A percentile compares a stretch with the other conserved stretches of the same genome.
Evolutionary conservation across 2,113 vertebrate species (phyloP).

Genomic region (Gracilinanus agilis): DNA sequence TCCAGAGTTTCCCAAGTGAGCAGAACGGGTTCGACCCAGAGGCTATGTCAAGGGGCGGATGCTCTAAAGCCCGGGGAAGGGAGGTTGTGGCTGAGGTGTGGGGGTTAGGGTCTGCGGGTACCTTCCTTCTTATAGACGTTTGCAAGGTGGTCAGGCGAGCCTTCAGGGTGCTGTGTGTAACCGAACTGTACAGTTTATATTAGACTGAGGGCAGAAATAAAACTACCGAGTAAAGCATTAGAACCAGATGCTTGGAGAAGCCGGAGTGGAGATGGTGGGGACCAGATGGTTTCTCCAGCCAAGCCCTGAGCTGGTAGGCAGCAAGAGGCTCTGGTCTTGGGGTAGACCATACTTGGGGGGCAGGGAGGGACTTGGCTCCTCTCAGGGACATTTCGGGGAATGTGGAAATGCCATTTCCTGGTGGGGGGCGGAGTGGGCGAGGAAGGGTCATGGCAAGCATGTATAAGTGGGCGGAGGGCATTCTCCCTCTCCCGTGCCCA

Average conservation of each 20-base stretch:
- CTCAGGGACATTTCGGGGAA: not conserved
- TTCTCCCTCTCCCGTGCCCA: not conserved
- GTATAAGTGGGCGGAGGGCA: not conserved
- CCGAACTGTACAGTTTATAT: fast-evolving
- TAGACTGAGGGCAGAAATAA: not conserved
- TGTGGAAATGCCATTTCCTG: not conserved
- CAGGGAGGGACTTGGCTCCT: not conserved
- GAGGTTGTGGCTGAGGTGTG: not conserved
- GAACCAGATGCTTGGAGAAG: conserved; percentile 18
- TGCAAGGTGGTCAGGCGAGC: not conserved
- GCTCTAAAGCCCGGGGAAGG: not conserved
- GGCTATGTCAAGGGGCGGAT: not conserved
- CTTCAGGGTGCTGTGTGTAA: fast-evolving
- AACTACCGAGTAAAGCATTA: conserved; percentile 16
- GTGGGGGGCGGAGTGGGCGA: not conserved
- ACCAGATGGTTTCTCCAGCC: not conserved
- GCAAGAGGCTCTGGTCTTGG: not conserved
- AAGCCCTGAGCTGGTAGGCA: not conserved
- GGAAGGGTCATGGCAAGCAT: not conserved
- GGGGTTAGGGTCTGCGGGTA: not conserved
- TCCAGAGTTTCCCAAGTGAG: not conserved
- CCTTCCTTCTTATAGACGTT: not conserved
- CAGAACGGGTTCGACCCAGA: not conserved
- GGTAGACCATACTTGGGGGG: not conserved
- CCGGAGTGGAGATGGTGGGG: not conserved